Evolutionary conservation across 1,140 invertebrate species (phyloP).

Genomic region (Cotesia vestalis): DNA sequence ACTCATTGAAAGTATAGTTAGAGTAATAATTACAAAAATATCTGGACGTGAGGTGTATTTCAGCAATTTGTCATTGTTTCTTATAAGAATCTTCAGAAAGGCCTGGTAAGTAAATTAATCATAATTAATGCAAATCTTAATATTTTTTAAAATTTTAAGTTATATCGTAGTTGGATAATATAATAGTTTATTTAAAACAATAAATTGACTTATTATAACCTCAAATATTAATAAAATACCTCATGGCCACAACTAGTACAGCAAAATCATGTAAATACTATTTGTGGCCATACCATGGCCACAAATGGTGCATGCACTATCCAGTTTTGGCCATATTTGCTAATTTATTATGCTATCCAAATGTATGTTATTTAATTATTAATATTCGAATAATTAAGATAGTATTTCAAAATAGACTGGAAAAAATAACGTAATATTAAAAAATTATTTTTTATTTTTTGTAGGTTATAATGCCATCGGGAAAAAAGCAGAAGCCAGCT

Average conservation of each 20-base stretch:
- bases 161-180: conserved; percentile 8
- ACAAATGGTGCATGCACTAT: conserved; percentile 29
- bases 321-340: conserved; percentile 31
- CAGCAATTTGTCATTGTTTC: conserved; percentile 2
- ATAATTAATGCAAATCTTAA: conserved; percentile 28
- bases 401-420: not conserved
- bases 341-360: conserved; percentile 22
- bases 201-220: conserved; percentile 29
- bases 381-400: conserved; percentile 20
- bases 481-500: conserved; percentile 18
- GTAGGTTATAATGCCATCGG: not conserved
- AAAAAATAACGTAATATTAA: not conserved
- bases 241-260: conserved; percentile 18
- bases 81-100: conserved; percentile 28
- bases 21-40: not conserved
- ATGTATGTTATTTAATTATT: conserved; percentile 23
- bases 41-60: not conserved
- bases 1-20: conserved; percentile 20
- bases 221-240: conserved; percentile 28
- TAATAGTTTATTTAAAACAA: conserved; percentile 17
- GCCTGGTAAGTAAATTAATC: conserved; percentile 26
- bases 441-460: conserved; percentile 10
- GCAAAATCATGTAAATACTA: conserved; percentile 18
- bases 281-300: conserved; percentile 28
- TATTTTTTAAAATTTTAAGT: conserved; percentile 18